Evolutionary conservation across 2,113 vertebrate genomes (phyloP).

Genomic region (Chascanopsetta lugubris): DNA sequence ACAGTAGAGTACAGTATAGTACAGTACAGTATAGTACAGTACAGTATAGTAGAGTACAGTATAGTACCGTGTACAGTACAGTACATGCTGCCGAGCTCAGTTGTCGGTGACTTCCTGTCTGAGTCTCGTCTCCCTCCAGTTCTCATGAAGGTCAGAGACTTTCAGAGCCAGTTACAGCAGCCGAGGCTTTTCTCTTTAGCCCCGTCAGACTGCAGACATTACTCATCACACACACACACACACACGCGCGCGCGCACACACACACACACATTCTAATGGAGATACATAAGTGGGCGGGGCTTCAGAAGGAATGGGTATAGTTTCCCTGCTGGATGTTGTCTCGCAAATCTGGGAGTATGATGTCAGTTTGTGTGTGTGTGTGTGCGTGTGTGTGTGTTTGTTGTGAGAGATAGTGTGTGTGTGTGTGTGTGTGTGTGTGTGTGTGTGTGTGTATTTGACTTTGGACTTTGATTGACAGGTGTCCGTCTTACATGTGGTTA

Average conservation of each 20-base stretch:
- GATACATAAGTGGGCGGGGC: constrained; percentile 10
- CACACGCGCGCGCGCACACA: no score
- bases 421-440: no score
- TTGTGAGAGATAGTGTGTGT: no score
- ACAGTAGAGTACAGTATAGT: no score
- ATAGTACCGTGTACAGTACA: no score
- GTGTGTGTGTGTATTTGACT: neutral
- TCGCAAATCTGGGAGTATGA: constrained; percentile 1
- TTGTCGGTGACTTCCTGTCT: no score
- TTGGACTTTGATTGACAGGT: neutral
- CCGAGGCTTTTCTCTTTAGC: constrained; percentile 23
- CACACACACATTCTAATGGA: constrained; percentile 16
- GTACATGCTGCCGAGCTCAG: no score
- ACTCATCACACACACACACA: constrained; percentile 11
- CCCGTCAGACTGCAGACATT: constrained; percentile 26
- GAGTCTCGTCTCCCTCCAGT: constrained; percentile 27
- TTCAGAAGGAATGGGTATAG: neutral
- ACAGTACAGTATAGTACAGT: no score
- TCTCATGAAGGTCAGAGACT: constrained; percentile 41
- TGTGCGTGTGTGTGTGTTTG: neutral
- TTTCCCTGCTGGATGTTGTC: constrained; percentile 2
- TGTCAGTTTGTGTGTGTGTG: neutral
- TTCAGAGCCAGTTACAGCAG: constrained; percentile 17
- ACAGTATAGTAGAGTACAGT: no score
- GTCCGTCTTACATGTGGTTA: neutral